Evolutionary conservation across 2,113 vertebrate genomes (phyloP).

Genomic region (Pseudorasbora parva): DNA sequence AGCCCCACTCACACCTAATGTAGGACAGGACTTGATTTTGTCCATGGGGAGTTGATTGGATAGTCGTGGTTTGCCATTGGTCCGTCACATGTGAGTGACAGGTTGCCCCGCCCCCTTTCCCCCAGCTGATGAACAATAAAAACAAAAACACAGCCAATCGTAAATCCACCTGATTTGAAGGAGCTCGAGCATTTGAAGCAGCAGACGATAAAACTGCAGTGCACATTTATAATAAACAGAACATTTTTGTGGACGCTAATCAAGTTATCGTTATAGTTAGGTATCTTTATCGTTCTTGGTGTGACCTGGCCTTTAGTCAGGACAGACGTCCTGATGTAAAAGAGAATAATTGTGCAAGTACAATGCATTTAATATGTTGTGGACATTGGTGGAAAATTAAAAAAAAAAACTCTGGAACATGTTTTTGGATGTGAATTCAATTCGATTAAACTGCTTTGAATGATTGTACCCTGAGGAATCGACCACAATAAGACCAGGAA

Average conservation of each 20-base stretch:
- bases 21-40: too few relatives aligned
- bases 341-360: neutral
- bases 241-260: neutral
- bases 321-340: neutral
- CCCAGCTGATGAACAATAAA: neutral
- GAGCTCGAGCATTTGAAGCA: neutral
- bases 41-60: too few relatives aligned
- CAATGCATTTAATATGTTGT: neutral
- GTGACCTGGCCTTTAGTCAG: neutral
- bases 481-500: neutral
- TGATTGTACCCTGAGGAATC: neutral
- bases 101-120: too few relatives aligned
- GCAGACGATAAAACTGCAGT: neutral
- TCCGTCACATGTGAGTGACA: too few relatives aligned
- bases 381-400: neutral
- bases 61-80: too few relatives aligned
- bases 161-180: neutral
- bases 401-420: neutral
- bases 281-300: neutral
- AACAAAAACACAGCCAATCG: neutral
- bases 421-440: neutral
- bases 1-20: neutral
- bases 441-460: neutral
- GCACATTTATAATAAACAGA: neutral
- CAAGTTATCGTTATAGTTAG: neutral